Evolutionary conservation across 2,113 vertebrate genomes (phyloP).

Genomic region (Rhegmatorhina hoffmannsi): DNA sequence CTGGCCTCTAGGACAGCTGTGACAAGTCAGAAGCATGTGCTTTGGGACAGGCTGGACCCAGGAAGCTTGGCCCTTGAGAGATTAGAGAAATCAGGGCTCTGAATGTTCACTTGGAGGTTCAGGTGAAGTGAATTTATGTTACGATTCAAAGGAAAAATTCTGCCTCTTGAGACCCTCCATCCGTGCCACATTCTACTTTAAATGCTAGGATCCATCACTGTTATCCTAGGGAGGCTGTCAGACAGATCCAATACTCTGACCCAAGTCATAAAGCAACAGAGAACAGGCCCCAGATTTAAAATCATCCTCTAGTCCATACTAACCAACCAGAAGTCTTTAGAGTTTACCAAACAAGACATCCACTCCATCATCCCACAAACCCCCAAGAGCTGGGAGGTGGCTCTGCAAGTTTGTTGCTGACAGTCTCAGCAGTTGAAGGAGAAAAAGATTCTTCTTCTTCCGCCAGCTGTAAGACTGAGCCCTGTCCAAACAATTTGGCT

Average conservation of each 20-base stretch:
- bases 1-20: slow-evolving; percentile 11
- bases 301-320: accelerated
- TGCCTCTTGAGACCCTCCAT: background rate
- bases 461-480: slow-evolving; percentile 35
- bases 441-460: background rate
- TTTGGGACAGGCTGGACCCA: background rate
- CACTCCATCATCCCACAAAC: background rate
- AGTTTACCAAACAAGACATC: background rate
- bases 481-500: background rate
- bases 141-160: background rate
- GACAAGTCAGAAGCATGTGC: background rate
- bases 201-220: background rate
- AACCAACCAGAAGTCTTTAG: background rate
- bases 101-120: background rate
- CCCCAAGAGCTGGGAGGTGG: background rate
- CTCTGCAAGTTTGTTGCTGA: background rate
- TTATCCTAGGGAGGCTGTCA: background rate
- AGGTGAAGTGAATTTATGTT: background rate
- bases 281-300: background rate
- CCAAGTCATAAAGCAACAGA: background rate
- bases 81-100: background rate
- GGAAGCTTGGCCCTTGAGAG: background rate
- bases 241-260: background rate
- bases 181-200: background rate
- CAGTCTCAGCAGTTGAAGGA: background rate